Conservation (phyloP, 2,888 invertebrate genomes). For the Leucophora obtusa region DNA sequence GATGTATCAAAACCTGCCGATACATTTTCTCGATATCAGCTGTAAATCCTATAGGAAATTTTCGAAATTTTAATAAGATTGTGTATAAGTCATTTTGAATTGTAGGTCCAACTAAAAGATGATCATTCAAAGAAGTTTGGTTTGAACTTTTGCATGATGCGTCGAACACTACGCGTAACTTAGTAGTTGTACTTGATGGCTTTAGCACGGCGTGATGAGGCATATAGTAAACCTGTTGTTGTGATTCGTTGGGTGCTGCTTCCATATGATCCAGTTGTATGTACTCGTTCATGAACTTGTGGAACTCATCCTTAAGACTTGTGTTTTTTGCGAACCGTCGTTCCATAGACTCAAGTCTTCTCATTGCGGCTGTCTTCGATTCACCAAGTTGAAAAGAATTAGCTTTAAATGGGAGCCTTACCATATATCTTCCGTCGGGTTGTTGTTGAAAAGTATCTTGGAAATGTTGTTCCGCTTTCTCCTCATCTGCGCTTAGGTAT, state of each 20-base stretch:
- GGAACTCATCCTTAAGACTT: slow-evolving; percentile 31
- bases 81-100: slow-evolving; percentile 28
- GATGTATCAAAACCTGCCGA: slow-evolving; percentile 37
- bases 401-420: slow-evolving; percentile 10
- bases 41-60: slow-evolving; percentile 22
- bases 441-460: too few relatives aligned
- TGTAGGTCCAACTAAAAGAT: slow-evolving; percentile 3
- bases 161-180: slow-evolving; percentile 56
- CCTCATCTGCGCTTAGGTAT: too few relatives aligned
- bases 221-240: slow-evolving; percentile 20
- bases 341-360: slow-evolving; percentile 52
- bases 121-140: slow-evolving; percentile 8
- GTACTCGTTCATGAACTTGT: slow-evolving; percentile 44
- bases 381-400: slow-evolving; percentile 36
- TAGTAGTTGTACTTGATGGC: slow-evolving; percentile 7
- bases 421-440: too few relatives aligned
- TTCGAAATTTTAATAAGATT: slow-evolving; percentile 38
- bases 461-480: too few relatives aligned
- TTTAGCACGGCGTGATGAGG: slow-evolving; percentile 40
- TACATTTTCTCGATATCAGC: slow-evolving; percentile 52
- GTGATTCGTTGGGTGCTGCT: background rate
- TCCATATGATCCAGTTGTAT: slow-evolving; percentile 39
- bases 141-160: slow-evolving; percentile 44
- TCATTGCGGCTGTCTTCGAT: slow-evolving; percentile 26
- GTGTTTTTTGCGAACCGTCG: slow-evolving; percentile 31